Evolutionary conservation across 2,113 vertebrate genomes (phyloP).

Genomic region (Todiramphus saurophagus): DNA sequence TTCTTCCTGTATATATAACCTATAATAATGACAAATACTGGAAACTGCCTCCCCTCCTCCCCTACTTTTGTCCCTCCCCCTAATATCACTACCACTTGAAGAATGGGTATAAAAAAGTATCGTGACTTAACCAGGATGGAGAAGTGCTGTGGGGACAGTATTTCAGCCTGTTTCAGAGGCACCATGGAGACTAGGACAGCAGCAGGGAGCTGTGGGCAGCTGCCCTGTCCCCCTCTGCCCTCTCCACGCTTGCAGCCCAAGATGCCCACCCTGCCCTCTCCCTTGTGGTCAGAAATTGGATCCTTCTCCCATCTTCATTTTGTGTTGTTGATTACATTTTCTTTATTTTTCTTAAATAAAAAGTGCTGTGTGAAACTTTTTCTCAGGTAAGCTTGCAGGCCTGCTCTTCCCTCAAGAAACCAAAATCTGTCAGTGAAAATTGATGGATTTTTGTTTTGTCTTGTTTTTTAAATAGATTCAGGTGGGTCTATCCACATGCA

Average conservation of each 20-base stretch:
- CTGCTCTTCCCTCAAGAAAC: neutral
- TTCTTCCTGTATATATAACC: conserved; percentile 86
- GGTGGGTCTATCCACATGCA: neutral
- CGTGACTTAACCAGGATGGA: conserved; percentile 27
- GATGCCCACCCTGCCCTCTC: neutral
- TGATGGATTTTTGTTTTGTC: neutral
- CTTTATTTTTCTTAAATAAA: neutral
- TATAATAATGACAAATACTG: conserved; percentile 83
- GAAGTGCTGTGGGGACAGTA: neutral
- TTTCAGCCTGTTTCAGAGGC: conserved; percentile 9
- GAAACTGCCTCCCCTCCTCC: conserved; percentile 31
- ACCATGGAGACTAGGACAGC: neutral
- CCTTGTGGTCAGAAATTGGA: neutral
- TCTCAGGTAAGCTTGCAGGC: neutral
- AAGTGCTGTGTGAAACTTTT: neutral
- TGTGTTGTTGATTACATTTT: rapidly evolving
- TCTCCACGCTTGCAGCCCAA: rapidly evolving
- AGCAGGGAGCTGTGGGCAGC: neutral
- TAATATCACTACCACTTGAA: conserved; percentile 41
- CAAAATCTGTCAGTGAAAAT: neutral
- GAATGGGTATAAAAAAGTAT: conserved; percentile 30
- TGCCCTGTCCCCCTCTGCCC: neutral
- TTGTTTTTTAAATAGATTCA: neutral
- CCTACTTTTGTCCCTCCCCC: neutral
- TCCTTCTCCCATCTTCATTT: neutral